Base-by-base conservation (phyloP, 1,140 invertebrate species). In the Episyrphus balteatus region DNA sequence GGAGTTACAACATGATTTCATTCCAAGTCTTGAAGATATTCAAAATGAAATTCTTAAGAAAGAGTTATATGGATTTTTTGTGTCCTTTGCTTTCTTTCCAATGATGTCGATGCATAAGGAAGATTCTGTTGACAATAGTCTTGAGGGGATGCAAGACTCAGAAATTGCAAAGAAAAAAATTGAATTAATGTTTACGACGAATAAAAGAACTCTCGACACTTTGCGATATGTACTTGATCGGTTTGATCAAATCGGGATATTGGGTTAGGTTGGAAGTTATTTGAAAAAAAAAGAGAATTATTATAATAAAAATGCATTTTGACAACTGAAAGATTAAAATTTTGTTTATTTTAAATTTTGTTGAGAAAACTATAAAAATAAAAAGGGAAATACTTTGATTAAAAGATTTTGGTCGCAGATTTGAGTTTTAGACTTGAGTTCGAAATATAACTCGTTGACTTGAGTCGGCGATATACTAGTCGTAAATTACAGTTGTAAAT, bases 41-140 rank as follows among this genome's bases (percentile, higher is more conserved):
- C 49, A 61, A 48, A 49, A 48, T 9, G 63, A 66, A 52, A 61
- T 66, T 1, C 14, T 47, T 1, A 49, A 51, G 14, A 51, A 61
- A 8, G 63, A 66, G 36, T 47, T 66, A 10, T 66, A 63, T 17
- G 63, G 63, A 0, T 66, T 66, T 47, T 66, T 66, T 41, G 60
- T 60, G 8, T 58, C 60, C 15, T 62, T 61, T 26, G 60, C 60
- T 12, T 62, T 66, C 30, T 46, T 66, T 45, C 62, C 62, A 10
- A 65, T 64, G 61, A 63, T 66, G 10, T 61, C 62, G 42, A 66
- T 66, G 62, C 49, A 47, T 7, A 66, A 66, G 51, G 62, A 66
- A 51, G 60, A 66, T 33, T 66, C 62, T 10, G 52, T 15, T 19
- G 63, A 66, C 37, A 61, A 61, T 30, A 62, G 57, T 51, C 50